Evolutionary conservation across 2,888 invertebrate genomes (phyloP).

Genomic region (Mimumesa dahlbomi): DNA sequence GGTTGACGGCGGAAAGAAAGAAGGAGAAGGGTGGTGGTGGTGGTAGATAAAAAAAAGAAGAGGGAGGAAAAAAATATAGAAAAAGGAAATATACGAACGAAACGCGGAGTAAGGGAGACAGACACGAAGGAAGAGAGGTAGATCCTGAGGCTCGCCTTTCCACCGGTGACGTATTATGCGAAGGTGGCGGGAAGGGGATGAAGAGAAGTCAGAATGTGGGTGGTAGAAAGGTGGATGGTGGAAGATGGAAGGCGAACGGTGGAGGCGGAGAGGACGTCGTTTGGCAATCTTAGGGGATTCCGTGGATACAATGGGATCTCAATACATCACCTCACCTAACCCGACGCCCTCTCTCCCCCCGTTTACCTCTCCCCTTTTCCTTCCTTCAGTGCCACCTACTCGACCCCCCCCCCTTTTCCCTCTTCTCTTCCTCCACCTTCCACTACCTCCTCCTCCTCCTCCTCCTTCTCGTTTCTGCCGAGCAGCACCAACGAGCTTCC

Average conservation of each 20-base stretch:
- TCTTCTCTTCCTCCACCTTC: constrained; percentile 35
- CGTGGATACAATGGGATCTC: constrained; percentile 80
- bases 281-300: constrained; percentile 80
- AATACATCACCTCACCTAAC: constrained; percentile 80
- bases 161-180: constrained; percentile 76
- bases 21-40: background rate
- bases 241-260: constrained; percentile 49
- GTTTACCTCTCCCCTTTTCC: constrained; percentile 24
- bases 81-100: constrained; percentile 58
- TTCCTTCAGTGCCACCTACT: no score
- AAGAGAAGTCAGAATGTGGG: constrained; percentile 34
- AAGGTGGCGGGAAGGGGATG: constrained; percentile 29
- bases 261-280: constrained; percentile 73
- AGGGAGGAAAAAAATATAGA: constrained; percentile 27
- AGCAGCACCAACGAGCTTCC: constrained; percentile 61
- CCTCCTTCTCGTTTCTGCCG: constrained; percentile 35
- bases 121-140: constrained; percentile 44
- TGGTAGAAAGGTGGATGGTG: constrained; percentile 40
- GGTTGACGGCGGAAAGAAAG: no score
- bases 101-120: no score
- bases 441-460: constrained; percentile 30
- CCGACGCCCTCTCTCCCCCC: constrained; percentile 60
- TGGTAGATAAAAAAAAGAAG: background rate
- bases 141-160: constrained; percentile 60
- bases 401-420: constrained; percentile 18